Evolutionary conservation across 1,140 invertebrate genomes (phyloP).

Genomic region (Venturia canescens): DNA sequence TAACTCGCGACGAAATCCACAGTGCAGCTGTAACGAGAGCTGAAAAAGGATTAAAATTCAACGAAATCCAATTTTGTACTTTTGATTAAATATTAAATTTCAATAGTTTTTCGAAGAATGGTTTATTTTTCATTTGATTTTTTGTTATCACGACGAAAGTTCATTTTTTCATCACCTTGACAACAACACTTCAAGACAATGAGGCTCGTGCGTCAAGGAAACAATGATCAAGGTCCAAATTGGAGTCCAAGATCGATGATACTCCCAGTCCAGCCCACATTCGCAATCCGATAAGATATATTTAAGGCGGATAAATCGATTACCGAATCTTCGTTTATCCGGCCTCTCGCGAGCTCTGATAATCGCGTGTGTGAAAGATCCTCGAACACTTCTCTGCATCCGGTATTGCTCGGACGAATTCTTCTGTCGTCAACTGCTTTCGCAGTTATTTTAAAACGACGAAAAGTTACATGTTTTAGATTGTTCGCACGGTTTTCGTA

Average conservation of each 20-base stretch:
- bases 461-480: not conserved
- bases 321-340: not conserved
- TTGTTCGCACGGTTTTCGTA: not conserved
- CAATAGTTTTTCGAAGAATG: too few species aligned
- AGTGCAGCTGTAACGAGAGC: not conserved
- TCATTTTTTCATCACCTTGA: not conserved
- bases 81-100: too few species aligned
- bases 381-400: not conserved
- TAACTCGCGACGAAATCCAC: conserved; percentile 16
- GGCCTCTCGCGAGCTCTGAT: not conserved
- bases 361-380: not conserved
- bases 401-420: not conserved
- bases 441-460: not conserved
- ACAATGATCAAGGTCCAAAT: not conserved
- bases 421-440: not conserved
- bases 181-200: not conserved
- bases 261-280: not conserved
- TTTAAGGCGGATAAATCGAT: not conserved
- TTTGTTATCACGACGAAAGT: not conserved
- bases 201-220: too few species aligned
- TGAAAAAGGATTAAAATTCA: not conserved
- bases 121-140: not conserved
- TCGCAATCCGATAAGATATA: conserved; percentile 1
- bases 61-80: too few species aligned
- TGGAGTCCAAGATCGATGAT: not conserved